A percentile compares a stretch with the other conserved stretches of the same genome.
These are phyloP conservation scores for Ooceraea biroi DNA, from an alignment of 1,140 invertebrate genomes.

Conservation along the genomic window DNA sequence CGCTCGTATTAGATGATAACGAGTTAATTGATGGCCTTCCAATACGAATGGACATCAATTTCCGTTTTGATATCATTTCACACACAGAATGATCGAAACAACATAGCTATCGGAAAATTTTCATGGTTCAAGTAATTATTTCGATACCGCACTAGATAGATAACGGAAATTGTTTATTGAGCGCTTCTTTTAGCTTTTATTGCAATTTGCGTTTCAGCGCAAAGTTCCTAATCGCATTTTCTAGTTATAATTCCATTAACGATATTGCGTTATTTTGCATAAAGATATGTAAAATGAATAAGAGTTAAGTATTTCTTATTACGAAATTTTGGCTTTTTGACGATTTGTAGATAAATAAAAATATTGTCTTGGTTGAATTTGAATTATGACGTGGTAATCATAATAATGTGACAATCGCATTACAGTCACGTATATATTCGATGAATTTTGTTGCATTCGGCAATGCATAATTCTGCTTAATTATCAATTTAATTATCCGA, in stretches of 20 bases:
- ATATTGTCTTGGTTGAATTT: not conserved
- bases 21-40: slow-evolving; percentile 10
- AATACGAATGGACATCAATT: slow-evolving; percentile 7
- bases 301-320: no score
- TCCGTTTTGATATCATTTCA: not conserved
- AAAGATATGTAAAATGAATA: no score
- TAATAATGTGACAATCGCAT: not conserved
- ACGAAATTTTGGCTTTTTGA: no score
- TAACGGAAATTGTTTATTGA: slow-evolving; percentile 20
- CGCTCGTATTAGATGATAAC: not conserved
- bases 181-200: not conserved
- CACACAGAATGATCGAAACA: slow-evolving; percentile 3
- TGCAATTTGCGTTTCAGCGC: not conserved
- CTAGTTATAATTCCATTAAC: no score
- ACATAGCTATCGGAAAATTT: slow-evolving; percentile 4
- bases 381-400: not conserved
- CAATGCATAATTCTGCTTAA: not conserved
- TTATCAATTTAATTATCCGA: slow-evolving; percentile 31
- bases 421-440: not conserved
- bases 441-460: slow-evolving; percentile 15
- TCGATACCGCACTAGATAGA: not conserved
- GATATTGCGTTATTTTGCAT: no score
- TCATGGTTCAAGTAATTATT: slow-evolving; percentile 20
- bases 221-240: not conserved
- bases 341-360: no score